These are phyloP conservation scores for Microcebus murinus DNA, from an alignment of 2,113 vertebrate genomes.

Conservation along the genomic window DNA sequence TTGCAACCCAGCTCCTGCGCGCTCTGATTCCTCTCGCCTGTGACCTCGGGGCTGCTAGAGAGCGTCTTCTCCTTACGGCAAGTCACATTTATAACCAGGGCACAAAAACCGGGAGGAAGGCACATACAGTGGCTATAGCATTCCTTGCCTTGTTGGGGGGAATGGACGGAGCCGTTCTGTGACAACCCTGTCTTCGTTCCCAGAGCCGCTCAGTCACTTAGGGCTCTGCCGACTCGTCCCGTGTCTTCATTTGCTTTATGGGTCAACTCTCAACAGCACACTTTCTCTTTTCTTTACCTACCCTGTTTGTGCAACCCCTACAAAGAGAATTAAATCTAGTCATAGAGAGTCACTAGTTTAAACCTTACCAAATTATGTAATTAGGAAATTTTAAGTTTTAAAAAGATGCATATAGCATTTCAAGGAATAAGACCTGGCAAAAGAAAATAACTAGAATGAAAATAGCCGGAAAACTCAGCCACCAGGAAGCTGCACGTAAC, in stretches of 20 bases:
- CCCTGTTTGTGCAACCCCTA: neutral
- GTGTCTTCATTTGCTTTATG: neutral
- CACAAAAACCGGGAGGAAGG: fast-evolving
- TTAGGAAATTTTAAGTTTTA: neutral
- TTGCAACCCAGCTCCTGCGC: fast-evolving
- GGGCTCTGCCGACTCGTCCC: fast-evolving
- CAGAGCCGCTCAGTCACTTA: neutral
- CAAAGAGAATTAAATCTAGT: neutral
- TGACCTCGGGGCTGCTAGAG: fast-evolving
- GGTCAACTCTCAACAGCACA: neutral
- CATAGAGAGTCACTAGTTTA: neutral
- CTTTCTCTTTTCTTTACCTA: neutral
- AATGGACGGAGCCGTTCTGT: fast-evolving
- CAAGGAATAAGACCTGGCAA: neutral
- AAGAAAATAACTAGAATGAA: neutral
- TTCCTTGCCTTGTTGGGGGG: too few relatives aligned
- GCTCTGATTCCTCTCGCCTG: neutral
- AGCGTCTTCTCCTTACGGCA: neutral
- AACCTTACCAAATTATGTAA: neutral
- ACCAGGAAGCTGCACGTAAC: neutral
- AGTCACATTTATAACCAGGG: fast-evolving
- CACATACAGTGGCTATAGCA: fast-evolving
- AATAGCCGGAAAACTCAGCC: neutral
- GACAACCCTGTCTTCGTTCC: neutral
- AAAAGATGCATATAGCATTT: neutral